Base-by-base conservation (phyloP, 2,113 vertebrate species). In the Lanius ludovicianus region DNA sequence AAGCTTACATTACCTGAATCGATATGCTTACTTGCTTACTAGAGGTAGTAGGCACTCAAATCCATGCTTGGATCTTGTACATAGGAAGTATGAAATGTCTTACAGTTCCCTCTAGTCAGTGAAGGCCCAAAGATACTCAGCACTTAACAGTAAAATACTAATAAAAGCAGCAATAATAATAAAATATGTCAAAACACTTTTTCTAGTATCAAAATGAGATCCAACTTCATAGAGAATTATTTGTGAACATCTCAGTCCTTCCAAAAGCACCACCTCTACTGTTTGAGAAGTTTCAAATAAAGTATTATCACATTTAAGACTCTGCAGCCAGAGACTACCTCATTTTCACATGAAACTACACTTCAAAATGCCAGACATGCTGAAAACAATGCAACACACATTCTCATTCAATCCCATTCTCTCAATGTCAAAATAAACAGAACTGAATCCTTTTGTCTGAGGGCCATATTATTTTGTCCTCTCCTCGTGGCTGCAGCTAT, bases 11-110 rank as follows among this genome's bases (percentile, higher is more conserved):
- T 93, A 84, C 76, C 78, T 10, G 62, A 92, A 88, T 86, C 76
- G 92, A 96, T 88, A 94, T 89, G 88, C 87, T 89, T 86, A 59
- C 56, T 42, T 89, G 88, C 87, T 89, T 86, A 59, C 56, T 42
- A 71, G 76, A 89, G n/a, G 65, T 84, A 31, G 83, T 90, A 91
- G 92, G 88, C 87, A 59, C 71, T 90, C 75, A 84, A 55, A 92
- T 81, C 64, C 64, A 28, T 7, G 41, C 52, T 52, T 94, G 76
- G 73, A 88, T 55, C 56, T 86, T 64, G 83, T 71, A 94, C 52
- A 56, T 22, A 90, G 85, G 90, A 90, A 94, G 39, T 90, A 90
- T 81, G 31, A n/a, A 91, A 53, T 27, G 3, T 59, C 87, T 79
- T 77, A 52, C 33, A 67, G 74, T 64, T 96, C 62, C n/a, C 21